Evolutionary conservation across 2,888 invertebrate genomes (phyloP), one percentile per base, ranked within the genome.

Genomic region (Hedya salicella): DNA sequence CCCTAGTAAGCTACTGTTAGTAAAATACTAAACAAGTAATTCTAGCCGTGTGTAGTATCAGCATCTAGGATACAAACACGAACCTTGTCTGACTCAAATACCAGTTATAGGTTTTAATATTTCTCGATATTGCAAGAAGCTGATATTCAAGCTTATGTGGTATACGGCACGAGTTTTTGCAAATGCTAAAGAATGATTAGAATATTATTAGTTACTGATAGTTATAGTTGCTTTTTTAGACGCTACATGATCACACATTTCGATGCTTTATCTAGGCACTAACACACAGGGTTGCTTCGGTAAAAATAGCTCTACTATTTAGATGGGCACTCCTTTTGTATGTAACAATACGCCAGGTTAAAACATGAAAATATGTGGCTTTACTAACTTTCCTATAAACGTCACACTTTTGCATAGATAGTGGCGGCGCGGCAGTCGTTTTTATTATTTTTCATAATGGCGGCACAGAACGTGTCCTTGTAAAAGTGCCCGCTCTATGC

Each of bases 181-280:
- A 32, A 56, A 30, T 30, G 57, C 46, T 44, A 32, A 17, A 46
- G 46, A 46, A 57, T 57, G 44, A 46, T 11, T 46, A 57, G 46
- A 44, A n/a, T 49, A 62, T 39, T 14, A 62, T 14, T 62, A 53
- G 60, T 48, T 62, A 57, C 17, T 68, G 32, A 61, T 68, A 69
- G 62, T 71, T 69, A 71, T 80, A 82, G 79, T 77, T 78, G 86
- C 86, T 86, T 85, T 63, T 69, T 74, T 88, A 88, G 86, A 74
- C 78, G 86, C 86, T 78, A 86, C 81, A 86, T 83, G 83, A 81
- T 88, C 87, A 89, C 89, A 89, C 88, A 87, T 86, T 81, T 85
- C 86, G 85, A 82, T 77, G 83, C 84, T 84, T 85, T 72, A 72
- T 70, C 40, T 69, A 73, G 75, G 76, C 80, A 79, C 80, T 75